Conservation (phyloP, 2,888 invertebrate species). For the Drosophila nigricruria region DNA sequence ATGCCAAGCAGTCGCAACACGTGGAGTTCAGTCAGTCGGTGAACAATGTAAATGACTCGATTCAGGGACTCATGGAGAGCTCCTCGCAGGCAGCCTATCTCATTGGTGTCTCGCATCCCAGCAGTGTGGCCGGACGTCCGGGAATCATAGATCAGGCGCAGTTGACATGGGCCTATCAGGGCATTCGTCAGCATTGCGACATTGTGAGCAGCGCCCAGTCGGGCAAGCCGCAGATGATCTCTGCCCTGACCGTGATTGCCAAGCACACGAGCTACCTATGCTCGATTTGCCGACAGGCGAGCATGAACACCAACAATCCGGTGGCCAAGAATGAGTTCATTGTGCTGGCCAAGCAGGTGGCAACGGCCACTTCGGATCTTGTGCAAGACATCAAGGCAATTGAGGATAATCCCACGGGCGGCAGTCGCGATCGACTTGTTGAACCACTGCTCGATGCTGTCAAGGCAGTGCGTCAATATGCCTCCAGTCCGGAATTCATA, state of each 20-base stretch:
- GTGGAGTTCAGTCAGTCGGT: slow-evolving; percentile 94
- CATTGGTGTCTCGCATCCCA: slow-evolving; percentile 96
- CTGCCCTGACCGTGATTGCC: slow-evolving; percentile 97
- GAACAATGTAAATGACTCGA: slow-evolving; percentile 92
- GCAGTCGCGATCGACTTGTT: slow-evolving; percentile 91
- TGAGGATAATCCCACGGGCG: slow-evolving; percentile 93
- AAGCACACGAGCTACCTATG: slow-evolving; percentile 98
- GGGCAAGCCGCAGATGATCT: slow-evolving; percentile 93
- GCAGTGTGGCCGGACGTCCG: slow-evolving; percentile 94
- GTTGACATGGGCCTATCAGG: slow-evolving; percentile 94
- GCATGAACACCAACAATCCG: slow-evolving; percentile 94
- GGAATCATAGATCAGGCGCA: slow-evolving; percentile 96
- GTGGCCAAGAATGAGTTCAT: slow-evolving; percentile 98
- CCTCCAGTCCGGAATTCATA: slow-evolving; percentile 96
- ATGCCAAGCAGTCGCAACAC: slow-evolving; percentile 94
- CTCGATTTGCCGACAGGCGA: slow-evolving; percentile 97
- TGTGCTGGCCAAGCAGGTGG: slow-evolving; percentile 98
- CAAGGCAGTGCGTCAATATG: slow-evolving; percentile 95
- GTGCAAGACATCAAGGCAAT: slow-evolving; percentile 97
- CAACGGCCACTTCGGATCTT: slow-evolving; percentile 96
- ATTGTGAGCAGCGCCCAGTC: slow-evolving; percentile 90
- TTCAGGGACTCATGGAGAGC: slow-evolving; percentile 96
- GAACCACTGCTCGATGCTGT: slow-evolving; percentile 95
- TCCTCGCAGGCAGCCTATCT: slow-evolving; percentile 98
- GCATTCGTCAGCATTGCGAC: slow-evolving; percentile 95